Evolutionary conservation across 2,888 invertebrate species (phyloP).

Genomic region (Agrotis ipsilon): DNA sequence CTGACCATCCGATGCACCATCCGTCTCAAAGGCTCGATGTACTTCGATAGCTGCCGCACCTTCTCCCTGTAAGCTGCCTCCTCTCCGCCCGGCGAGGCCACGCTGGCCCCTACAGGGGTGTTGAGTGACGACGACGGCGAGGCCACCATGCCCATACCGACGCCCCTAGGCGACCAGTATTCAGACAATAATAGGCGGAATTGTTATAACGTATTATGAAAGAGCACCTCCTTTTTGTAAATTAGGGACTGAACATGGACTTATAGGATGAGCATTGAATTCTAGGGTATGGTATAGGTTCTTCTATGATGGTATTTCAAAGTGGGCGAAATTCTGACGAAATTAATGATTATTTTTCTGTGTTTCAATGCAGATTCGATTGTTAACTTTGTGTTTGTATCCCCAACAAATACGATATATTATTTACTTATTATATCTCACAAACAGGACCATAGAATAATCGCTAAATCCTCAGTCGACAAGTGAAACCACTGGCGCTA

Average conservation of each 20-base stretch:
- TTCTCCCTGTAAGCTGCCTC: constrained; percentile 98
- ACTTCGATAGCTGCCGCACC: constrained; percentile 97
- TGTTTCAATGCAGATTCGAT: neutral
- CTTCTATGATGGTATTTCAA: no score
- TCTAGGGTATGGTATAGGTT: no score
- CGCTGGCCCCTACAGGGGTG: constrained; percentile 92
- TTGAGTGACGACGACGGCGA: constrained; percentile 96
- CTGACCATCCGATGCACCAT: constrained; percentile 97
- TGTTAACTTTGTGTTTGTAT: no score
- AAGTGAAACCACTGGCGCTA: no score
- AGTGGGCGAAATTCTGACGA: no score
- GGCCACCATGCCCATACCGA: constrained; percentile 89
- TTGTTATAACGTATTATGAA: constrained; percentile 29
- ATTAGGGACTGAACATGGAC: no score
- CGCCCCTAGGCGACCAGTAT: constrained; percentile 72
- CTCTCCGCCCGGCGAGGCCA: constrained; percentile 91
- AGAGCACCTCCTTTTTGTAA: constrained; percentile 11
- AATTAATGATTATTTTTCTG: neutral
- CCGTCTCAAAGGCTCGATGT: constrained; percentile 97
- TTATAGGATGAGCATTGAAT: no score
- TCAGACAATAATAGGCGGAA: constrained; percentile 41
- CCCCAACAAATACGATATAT: neutral
- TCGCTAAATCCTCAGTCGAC: no score
- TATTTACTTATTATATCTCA: neutral
- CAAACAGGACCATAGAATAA: no score